Conservation (phyloP, 2,797 vertebrate genomes). For the Rhynchotus rufescens region DNA sequence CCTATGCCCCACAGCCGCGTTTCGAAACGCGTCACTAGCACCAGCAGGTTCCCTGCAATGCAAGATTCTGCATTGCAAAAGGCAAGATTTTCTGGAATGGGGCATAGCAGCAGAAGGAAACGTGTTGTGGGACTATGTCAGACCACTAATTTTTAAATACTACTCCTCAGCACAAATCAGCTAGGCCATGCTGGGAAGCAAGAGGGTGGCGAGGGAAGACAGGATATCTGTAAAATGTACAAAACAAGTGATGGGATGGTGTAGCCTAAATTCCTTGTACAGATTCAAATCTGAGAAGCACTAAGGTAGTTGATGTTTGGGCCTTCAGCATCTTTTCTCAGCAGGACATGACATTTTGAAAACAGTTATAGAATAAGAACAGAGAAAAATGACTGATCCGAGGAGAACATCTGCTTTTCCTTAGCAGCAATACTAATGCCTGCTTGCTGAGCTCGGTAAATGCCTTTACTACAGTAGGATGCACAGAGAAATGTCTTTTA, state of each 20-base stretch:
- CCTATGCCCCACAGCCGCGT: neutral
- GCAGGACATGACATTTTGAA: conserved; percentile 56
- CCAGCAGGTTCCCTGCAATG: neutral
- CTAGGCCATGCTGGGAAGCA: neutral
- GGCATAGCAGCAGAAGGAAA: neutral
- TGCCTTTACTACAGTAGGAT: neutral
- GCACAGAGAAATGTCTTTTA: neutral
- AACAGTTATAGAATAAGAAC: conserved; percentile 54
- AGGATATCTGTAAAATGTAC: neutral
- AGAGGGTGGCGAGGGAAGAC: conserved; percentile 3
- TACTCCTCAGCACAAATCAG: neutral
- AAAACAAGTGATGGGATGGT: neutral
- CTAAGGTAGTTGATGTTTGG: neutral
- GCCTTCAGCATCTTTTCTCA: conserved; percentile 42
- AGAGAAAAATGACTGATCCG: conserved; percentile 54
- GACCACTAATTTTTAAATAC: conserved; percentile 38
- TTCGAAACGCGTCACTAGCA: neutral
- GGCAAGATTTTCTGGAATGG: neutral
- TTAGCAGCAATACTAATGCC: conserved; percentile 52
- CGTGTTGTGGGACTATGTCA: neutral
- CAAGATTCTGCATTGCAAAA: no score
- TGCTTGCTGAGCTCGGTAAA: conserved; percentile 11
- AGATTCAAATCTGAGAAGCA: neutral
- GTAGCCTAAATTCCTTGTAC: neutral
- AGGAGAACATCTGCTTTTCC: conserved; percentile 68